A percentile compares a stretch with the other conserved stretches of the same genome.
Conservation (phyloP, 2,113 vertebrate genomes). For the Phrynosoma blainvillii region DNA sequence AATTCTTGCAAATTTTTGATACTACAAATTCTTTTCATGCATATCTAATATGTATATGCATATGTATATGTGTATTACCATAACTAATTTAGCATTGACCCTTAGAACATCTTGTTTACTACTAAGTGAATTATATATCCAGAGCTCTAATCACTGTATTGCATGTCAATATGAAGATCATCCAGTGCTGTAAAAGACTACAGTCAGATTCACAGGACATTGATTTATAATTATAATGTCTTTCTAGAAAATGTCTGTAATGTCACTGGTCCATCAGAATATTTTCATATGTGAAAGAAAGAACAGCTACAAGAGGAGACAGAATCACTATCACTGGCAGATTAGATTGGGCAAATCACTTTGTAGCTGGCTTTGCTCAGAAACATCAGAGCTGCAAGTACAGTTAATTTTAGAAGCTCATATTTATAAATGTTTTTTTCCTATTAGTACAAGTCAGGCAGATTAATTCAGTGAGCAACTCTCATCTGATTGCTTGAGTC, state of each 20-base stretch:
- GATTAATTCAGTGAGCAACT: neutral
- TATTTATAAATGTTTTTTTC: neutral
- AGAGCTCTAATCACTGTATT: neutral
- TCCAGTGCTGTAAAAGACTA: neutral
- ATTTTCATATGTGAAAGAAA: neutral
- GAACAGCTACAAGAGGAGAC: neutral
- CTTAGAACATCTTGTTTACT: no score
- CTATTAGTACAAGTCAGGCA: neutral
- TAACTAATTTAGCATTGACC: neutral
- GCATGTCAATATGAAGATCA: neutral
- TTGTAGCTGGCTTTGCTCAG: neutral
- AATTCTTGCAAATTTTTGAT: neutral
- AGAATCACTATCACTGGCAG: neutral
- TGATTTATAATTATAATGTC: conserved; percentile 3
- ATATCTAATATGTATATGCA: neutral
- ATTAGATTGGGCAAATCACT: neutral
- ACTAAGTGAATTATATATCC: neutral
- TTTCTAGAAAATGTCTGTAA: neutral
- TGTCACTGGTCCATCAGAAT: neutral
- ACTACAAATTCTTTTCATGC: neutral
- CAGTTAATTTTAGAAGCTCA: neutral
- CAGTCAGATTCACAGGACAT: neutral
- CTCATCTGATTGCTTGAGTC: neutral
- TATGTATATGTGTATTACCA: neutral
- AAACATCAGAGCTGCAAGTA: neutral